Conservation (phyloP, 1,140 invertebrate species). For the Penaeus chinensis region DNA sequence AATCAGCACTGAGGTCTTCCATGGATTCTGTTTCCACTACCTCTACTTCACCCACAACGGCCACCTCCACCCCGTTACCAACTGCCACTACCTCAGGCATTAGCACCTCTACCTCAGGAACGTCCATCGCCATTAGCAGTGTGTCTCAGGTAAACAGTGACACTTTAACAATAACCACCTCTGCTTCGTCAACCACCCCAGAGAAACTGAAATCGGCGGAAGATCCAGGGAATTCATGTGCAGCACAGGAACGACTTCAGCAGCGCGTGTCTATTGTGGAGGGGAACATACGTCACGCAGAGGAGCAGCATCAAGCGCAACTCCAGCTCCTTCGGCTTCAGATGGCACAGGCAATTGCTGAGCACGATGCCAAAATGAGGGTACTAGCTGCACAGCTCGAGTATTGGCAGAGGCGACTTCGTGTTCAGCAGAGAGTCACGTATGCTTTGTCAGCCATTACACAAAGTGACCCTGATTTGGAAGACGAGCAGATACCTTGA, state of each 20-base stretch:
- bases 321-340: constrained; percentile 53
- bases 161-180: constrained; percentile 3
- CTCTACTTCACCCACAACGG: constrained; percentile 32
- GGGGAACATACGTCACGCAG: constrained; percentile 13
- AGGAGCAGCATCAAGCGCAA: constrained; percentile 48
- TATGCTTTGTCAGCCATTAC: constrained; percentile 38
- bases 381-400: constrained; percentile 46
- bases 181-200: constrained; percentile 10
- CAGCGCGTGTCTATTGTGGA: constrained; percentile 27
- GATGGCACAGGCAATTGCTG: constrained; percentile 47
- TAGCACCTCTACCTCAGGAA: constrained; percentile 51
- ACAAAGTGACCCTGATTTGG: constrained; percentile 34
- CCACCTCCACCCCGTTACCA: constrained; percentile 28
- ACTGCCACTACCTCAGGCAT: constrained; percentile 18
- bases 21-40: constrained; percentile 26
- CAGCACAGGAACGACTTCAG: constrained; percentile 13
- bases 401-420: constrained; percentile 53
- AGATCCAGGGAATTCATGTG: neutral
- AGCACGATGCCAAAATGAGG: constrained; percentile 55
- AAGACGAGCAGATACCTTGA: constrained; percentile 42
- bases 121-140: constrained; percentile 40
- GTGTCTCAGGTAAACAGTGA: constrained; percentile 31
- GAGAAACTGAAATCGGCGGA: constrained; percentile 17
- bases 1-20: constrained; percentile 36
- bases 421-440: constrained; percentile 39